Evolutionary conservation across 2,888 invertebrate species (phyloP).

Genomic region (Sicus ferrugineus): DNA sequence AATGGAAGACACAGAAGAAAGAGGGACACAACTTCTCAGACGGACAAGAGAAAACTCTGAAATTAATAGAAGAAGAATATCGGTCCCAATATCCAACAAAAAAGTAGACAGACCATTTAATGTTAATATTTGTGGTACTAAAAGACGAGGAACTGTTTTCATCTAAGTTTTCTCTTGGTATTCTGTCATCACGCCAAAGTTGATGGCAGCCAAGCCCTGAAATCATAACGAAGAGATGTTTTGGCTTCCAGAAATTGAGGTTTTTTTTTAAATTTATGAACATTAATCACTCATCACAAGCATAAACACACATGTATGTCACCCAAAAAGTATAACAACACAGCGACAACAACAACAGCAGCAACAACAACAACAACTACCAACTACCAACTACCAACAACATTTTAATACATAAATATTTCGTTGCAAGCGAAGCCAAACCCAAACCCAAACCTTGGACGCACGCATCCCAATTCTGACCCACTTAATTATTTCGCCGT

Average conservation of each 20-base stretch:
- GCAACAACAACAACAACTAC: constrained; percentile 7
- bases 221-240: constrained; percentile 7
- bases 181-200: neutral
- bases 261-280: constrained; percentile 7
- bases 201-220: neutral
- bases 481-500: constrained; percentile 31
- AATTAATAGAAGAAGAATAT: constrained; percentile 1
- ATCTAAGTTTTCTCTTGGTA: constrained; percentile 21
- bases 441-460: constrained; percentile 23
- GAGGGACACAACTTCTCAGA: neutral
- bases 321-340: constrained; percentile 13
- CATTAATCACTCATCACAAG: constrained; percentile 30
- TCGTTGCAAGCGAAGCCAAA: neutral
- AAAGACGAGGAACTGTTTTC: neutral
- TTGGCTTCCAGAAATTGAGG: no score
- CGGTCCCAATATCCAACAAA: neutral
- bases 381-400: constrained; percentile 5
- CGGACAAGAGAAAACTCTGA: no score
- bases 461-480: constrained; percentile 37
- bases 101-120: neutral
- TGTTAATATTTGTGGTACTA: neutral
- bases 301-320: constrained; percentile 5
- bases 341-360: neutral
- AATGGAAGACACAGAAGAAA: neutral
- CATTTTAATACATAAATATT: neutral